Conservation (phyloP, 2,113 vertebrate species). For the Psephotus haematonotus region DNA sequence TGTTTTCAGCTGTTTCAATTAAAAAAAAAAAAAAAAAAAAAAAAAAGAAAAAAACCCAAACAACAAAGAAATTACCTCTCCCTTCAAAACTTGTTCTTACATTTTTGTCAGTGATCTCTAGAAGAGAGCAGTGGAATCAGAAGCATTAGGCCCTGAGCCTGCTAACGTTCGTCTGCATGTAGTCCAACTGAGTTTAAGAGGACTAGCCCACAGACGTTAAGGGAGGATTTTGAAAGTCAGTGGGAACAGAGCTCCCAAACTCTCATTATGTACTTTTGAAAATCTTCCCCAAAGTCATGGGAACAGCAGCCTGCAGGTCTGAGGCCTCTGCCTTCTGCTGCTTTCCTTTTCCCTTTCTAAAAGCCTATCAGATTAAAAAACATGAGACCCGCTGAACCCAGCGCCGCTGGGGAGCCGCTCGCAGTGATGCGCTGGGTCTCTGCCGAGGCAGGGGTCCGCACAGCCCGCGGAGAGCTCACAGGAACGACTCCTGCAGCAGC, state of each 20-base stretch:
- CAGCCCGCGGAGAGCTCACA: background rate
- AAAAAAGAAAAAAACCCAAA: background rate
- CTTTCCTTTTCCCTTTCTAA: background rate
- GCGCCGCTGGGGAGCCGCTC: background rate
- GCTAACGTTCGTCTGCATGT: background rate
- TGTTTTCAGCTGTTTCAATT: background rate
- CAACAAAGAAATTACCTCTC: background rate
- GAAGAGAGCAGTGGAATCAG: background rate
- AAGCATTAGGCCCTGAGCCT: slow-evolving; percentile 53
- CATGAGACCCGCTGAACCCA: background rate
- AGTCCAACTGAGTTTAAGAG: background rate
- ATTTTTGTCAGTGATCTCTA: background rate
- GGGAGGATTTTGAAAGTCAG: slow-evolving; percentile 12
- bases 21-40: background rate
- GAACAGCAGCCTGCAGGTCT: background rate
- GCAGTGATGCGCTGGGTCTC: background rate
- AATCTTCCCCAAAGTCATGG: background rate
- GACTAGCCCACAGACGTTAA: background rate
- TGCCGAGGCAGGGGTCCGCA: background rate
- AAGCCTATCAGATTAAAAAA: background rate
- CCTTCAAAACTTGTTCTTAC: background rate
- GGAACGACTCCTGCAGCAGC: background rate
- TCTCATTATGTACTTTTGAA: background rate
- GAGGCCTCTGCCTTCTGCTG: background rate
- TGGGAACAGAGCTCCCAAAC: background rate